Conservation (phyloP, 2,888 invertebrate genomes). For the Aradus depressus region DNA sequence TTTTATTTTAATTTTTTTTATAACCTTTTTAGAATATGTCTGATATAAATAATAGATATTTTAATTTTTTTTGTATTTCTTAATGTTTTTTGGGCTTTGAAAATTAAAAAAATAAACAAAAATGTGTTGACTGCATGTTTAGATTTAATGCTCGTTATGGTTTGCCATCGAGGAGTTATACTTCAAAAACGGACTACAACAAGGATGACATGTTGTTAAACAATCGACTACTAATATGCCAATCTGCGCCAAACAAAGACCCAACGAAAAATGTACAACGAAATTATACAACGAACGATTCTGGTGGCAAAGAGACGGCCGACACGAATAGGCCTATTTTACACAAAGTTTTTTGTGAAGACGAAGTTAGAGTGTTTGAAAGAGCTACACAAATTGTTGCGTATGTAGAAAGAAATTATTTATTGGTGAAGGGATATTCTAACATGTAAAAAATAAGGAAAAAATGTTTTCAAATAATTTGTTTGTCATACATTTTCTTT, state of each 20-base stretch:
- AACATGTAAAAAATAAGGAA: too few species aligned
- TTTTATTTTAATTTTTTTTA: conserved; percentile 8
- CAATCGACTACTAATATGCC: conserved; percentile 15
- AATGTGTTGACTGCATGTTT: conserved; percentile 21
- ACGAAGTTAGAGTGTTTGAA: conserved; percentile 71
- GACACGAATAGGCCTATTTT: conserved; percentile 23
- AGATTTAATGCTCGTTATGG: conserved; percentile 25
- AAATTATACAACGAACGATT: conserved; percentile 6
- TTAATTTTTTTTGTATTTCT: conserved; percentile 1
- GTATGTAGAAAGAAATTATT: conserved; percentile 52
- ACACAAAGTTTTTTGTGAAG: conserved; percentile 44
- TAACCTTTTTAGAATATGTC: neutral
- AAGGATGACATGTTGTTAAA: conserved; percentile 20
- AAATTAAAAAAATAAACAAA: neutral
- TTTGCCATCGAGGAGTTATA: conserved; percentile 19
- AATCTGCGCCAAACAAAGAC: conserved; percentile 14
- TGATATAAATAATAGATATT: conserved; percentile 7
- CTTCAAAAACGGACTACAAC: conserved; percentile 23
- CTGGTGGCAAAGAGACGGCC: conserved; percentile 5
- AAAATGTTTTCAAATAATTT: too few species aligned
- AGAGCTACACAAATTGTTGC: conserved; percentile 78
- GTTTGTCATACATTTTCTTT: too few species aligned
- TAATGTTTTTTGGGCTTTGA: neutral
- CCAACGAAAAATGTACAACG: conserved; percentile 19
- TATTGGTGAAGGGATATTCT: conserved; percentile 12